phyloP scores from a whole-genome alignment of 2,888 invertebrate species.

The Penaeus monodon region DNA sequence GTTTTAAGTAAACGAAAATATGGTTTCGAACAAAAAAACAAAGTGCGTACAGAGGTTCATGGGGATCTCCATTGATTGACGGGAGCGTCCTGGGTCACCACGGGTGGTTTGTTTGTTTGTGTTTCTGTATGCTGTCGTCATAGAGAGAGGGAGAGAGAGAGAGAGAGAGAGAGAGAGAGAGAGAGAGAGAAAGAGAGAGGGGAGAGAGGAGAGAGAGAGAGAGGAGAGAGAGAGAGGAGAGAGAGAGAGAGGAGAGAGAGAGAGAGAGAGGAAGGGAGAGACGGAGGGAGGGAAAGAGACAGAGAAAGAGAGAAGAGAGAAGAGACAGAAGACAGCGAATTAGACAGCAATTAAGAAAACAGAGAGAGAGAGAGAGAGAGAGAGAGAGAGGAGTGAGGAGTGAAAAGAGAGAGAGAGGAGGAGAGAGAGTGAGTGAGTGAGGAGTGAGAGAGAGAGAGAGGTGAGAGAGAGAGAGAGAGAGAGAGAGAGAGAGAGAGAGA shows the following conservation, averaged over 20 bases:
- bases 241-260: background rate
- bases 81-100: too few species aligned
- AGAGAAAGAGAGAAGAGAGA: background rate
- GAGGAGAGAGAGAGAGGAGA: background rate
- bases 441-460: background rate
- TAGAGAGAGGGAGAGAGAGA: constrained; percentile 5
- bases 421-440: too few species aligned
- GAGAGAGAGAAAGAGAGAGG: background rate
- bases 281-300: background rate
- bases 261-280: background rate
- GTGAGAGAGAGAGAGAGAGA: background rate
- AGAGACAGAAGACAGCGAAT: background rate
- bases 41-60: background rate
- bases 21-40: too few species aligned
- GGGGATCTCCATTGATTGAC: background rate
- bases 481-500: constrained; percentile 16
- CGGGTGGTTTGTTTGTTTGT: background rate
- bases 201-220: background rate
- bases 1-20: too few species aligned
- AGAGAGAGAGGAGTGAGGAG: background rate
- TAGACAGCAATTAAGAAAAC: background rate
- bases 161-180: constrained; percentile 9
- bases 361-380: constrained; percentile 2
- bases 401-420: too few species aligned
- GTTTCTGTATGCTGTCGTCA: background rate